phyloP scores from a whole-genome alignment of 30 jellyfish, hydroid and myxozoan genomes.

The Rhopilema esculentum region DNA sequence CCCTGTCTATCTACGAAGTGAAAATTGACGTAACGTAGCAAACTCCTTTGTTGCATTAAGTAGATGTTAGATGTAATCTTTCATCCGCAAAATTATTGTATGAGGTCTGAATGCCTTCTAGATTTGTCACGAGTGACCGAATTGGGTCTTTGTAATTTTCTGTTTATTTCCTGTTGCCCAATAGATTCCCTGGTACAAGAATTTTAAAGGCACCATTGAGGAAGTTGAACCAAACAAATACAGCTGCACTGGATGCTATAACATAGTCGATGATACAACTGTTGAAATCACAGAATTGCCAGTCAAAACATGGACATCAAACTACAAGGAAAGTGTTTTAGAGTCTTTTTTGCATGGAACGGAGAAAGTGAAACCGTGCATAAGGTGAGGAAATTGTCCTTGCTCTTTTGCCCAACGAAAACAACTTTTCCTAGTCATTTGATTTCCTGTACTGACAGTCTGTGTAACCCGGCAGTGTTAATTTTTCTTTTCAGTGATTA shows the following conservation, averaged over 20 bases:
- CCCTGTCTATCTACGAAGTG: no score
- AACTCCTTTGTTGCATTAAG: no score
- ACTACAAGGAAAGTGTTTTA: constrained; percentile 87
- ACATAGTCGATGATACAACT: constrained; percentile 76
- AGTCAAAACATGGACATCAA: constrained; percentile 93
- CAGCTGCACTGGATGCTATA: constrained; percentile 54
- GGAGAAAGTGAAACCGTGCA: constrained; percentile 79
- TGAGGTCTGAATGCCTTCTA: no score
- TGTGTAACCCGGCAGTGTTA: neutral
- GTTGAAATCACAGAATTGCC: constrained; percentile 96
- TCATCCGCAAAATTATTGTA: no score
- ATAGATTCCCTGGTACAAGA: constrained; percentile 93
- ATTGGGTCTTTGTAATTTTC: neutral
- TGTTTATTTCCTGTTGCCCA: neutral
- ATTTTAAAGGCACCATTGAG: constrained; percentile 85
- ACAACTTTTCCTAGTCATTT: no score
- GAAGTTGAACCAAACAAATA: constrained; percentile 73
- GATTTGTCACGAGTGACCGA: no score
- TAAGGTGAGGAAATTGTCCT: constrained; percentile 65
- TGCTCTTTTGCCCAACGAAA: neutral
- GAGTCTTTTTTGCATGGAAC: constrained; percentile 87
- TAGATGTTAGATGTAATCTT: no score
- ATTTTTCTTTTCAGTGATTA: constrained; percentile 74
- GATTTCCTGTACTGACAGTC: no score
- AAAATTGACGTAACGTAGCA: no score